A percentile compares a stretch with the other conserved stretches of the same genome.
Evolutionary conservation across 1,140 invertebrate species (phyloP).

Genomic region (Drosophila tsacasi): DNA sequence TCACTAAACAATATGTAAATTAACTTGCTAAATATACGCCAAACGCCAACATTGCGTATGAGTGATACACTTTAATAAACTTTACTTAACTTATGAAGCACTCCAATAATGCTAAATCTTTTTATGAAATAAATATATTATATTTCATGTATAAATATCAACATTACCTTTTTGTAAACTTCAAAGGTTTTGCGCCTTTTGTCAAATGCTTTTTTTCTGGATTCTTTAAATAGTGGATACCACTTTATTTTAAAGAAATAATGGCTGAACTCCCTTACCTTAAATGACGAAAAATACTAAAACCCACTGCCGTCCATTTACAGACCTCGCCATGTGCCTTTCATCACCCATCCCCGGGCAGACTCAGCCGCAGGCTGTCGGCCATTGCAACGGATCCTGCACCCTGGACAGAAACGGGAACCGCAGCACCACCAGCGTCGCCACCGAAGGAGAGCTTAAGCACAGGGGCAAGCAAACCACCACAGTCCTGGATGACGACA

Average conservation of each 20-base stretch:
- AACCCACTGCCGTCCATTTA: too few relatives aligned
- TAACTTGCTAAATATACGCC: background rate
- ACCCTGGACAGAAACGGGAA: conserved; percentile 33
- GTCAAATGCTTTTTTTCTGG: background rate
- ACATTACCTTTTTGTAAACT: background rate
- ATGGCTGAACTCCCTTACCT: background rate
- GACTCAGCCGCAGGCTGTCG: conserved; percentile 16
- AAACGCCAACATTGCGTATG: background rate
- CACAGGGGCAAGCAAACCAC: conserved; percentile 41
- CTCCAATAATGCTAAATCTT: background rate
- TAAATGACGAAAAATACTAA: background rate
- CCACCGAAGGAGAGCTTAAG: conserved; percentile 37
- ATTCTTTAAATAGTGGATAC: background rate
- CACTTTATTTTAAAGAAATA: background rate
- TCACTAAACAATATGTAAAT: background rate
- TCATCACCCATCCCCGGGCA: conserved; percentile 64
- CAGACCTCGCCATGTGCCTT: conserved; percentile 69
- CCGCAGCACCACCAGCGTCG: conserved; percentile 16
- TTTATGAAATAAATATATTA: background rate
- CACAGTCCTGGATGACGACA: conserved; percentile 55
- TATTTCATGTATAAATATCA: background rate
- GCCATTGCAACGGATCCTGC: conserved; percentile 48
- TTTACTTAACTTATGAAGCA: too few relatives aligned
- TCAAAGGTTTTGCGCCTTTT: background rate
- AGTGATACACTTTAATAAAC: too few relatives aligned